Evolutionary conservation across 2,888 invertebrate genomes (phyloP).

Genomic region (Leptopterna dolabrata): DNA sequence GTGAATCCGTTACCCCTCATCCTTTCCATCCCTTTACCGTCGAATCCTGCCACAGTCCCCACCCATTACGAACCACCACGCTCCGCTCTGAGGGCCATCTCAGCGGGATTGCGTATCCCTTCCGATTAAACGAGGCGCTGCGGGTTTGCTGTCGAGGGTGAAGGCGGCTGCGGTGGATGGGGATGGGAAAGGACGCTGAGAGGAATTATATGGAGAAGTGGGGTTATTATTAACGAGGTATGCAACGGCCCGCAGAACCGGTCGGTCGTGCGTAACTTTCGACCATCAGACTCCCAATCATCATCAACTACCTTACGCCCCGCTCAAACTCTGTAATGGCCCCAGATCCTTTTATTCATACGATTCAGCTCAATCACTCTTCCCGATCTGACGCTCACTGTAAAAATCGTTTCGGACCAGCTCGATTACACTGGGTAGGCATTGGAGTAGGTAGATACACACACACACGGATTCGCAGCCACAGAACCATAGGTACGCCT

Average conservation of each 20-base stretch:
- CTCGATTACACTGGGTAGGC: too few species aligned
- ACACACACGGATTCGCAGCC: too few species aligned
- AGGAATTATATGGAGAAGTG: background rate
- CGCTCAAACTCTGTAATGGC: background rate
- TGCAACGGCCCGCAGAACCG: conserved; percentile 3
- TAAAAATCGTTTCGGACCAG: too few species aligned
- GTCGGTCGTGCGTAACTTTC: background rate
- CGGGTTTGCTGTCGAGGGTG: background rate
- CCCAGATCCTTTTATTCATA: too few species aligned
- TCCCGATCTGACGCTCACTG: too few species aligned
- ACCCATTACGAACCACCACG: background rate
- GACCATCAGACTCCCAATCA: background rate
- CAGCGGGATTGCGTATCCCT: background rate
- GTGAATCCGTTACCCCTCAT: background rate
- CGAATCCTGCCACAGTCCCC: background rate
- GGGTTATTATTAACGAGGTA: conserved; percentile 7
- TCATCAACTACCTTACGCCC: background rate
- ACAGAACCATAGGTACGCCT: too few species aligned
- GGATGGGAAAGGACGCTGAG: background rate
- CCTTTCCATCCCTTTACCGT: background rate
- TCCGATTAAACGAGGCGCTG: background rate
- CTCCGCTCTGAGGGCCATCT: background rate
- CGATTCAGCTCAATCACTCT: too few species aligned
- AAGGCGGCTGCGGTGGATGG: background rate
- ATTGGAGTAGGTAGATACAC: too few species aligned